Percentiles rank a stretch among this genome's conserved stretches.
Evolutionary conservation across 2,797 vertebrate species (phyloP).

Genomic region (Microchirus variegatus): DNA sequence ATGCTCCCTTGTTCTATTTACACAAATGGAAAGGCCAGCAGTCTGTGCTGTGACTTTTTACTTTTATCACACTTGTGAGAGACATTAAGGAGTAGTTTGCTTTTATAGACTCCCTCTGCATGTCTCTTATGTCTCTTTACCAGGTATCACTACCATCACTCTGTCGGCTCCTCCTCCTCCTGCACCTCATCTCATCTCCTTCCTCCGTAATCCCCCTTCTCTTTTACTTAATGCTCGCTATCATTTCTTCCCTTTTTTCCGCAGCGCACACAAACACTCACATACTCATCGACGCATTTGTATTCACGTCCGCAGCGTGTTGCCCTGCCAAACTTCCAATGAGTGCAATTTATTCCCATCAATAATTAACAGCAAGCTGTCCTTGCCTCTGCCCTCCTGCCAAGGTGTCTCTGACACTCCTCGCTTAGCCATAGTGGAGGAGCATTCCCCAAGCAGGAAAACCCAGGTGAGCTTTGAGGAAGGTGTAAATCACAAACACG

Average conservation of each 20-base stretch:
- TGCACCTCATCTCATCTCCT: not conserved
- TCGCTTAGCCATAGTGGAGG: constrained; percentile 12
- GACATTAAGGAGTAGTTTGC: constrained; percentile 72
- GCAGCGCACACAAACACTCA: constrained; percentile 1
- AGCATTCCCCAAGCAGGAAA: constrained; percentile 16
- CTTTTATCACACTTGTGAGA: constrained; percentile 75
- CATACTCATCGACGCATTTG: constrained; percentile 49
- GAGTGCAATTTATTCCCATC: constrained; percentile 66
- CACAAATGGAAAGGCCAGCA: constrained; percentile 57
- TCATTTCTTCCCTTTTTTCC: constrained; percentile 1
- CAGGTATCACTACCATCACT: constrained; percentile 61
- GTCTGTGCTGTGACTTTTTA: constrained; percentile 42
- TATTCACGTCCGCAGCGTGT: constrained; percentile 56
- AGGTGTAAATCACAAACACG: constrained; percentile 57
- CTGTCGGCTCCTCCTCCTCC: constrained; percentile 37
- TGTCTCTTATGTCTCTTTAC: constrained; percentile 70
- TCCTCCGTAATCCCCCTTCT: not conserved
- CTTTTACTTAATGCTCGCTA: constrained; percentile 28
- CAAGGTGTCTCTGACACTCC: constrained; percentile 57
- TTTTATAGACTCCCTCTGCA: constrained; percentile 74
- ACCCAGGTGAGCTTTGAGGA: constrained; percentile 39
- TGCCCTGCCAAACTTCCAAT: constrained; percentile 55
- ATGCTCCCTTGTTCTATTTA: constrained; percentile 49
- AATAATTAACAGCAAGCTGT: constrained; percentile 66
- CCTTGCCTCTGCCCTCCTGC: constrained; percentile 56